Evolutionary conservation across 2,888 invertebrate species (phyloP).

Genomic region (Thymelicus lineola): DNA sequence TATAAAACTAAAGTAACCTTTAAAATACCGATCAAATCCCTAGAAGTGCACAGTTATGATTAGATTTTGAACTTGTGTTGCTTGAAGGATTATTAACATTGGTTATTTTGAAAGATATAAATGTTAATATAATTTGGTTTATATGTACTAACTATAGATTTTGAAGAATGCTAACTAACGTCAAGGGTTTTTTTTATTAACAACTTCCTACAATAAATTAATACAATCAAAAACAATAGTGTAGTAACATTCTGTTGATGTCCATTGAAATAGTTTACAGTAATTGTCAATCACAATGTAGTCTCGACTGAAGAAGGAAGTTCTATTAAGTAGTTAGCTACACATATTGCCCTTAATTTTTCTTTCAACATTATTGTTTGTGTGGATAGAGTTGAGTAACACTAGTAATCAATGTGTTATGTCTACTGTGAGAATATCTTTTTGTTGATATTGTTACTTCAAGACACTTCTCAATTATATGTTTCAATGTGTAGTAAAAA

Average conservation of each 20-base stretch:
- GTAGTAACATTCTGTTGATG: constrained; percentile 30
- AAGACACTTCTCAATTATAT: no score
- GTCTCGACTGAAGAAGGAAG: constrained; percentile 72
- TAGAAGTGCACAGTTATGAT: no score
- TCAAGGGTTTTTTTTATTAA: no score
- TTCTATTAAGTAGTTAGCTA: constrained; percentile 72
- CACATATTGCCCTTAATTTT: constrained; percentile 80
- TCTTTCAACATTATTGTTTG: constrained; percentile 61
- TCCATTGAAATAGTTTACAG: constrained; percentile 41
- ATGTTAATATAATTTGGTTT: no score
- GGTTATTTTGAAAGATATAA: no score
- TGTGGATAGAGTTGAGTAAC: constrained; percentile 42
- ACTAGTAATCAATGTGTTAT: constrained; percentile 10
- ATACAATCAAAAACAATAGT: neutral
- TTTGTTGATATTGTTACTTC: constrained; percentile 1
- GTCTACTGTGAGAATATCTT: constrained; percentile 16
- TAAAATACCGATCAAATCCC: no score
- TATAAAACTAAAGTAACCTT: no score
- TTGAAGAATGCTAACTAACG: no score
- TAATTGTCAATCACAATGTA: constrained; percentile 54
- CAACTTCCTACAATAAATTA: no score
- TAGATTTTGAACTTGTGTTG: no score
- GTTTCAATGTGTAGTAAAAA: neutral
- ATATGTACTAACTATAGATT: no score
- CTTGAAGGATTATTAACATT: no score